A percentile compares a stretch with the other conserved stretches of the same genome.
phyloP scores from a whole-genome alignment of 2,797 vertebrate genomes.

The Bryconaethiops microstoma region DNA sequence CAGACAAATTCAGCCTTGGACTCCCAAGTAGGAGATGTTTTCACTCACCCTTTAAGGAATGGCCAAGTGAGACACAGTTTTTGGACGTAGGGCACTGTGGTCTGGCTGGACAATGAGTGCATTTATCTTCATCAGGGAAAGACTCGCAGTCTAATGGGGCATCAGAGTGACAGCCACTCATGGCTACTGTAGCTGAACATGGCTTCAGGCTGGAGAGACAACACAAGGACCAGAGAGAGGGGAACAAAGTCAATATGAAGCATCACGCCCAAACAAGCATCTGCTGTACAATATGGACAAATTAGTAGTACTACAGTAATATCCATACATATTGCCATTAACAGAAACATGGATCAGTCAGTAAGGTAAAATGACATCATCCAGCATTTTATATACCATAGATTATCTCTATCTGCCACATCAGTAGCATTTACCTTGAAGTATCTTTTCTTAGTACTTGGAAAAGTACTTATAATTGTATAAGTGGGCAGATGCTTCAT shows the following conservation, averaged over 20 bases:
- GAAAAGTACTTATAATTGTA: too few species aligned
- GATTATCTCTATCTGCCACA: too few species aligned
- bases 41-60: neutral
- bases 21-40: neutral
- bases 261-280: neutral
- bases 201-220: constrained; percentile 65
- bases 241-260: neutral
- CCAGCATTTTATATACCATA: too few species aligned
- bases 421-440: too few species aligned
- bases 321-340: neutral
- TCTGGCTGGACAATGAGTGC: constrained; percentile 61
- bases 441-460: too few species aligned
- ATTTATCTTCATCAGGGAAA: constrained; percentile 74
- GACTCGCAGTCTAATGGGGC: constrained; percentile 70
- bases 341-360: too few species aligned
- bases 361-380: too few species aligned
- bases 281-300: neutral
- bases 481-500: too few species aligned
- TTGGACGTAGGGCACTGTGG: neutral
- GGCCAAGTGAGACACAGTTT: neutral
- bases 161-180: constrained; percentile 71
- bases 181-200: constrained; percentile 66
- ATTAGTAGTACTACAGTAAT: neutral
- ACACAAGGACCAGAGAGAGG: constrained; percentile 52
- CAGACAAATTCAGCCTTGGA: constrained; percentile 12